These are phyloP conservation scores for Aurelia aurita DNA, from an alignment of 30 jellyfish, hydroid and myxozoan genomes.

Conservation along the genomic window DNA sequence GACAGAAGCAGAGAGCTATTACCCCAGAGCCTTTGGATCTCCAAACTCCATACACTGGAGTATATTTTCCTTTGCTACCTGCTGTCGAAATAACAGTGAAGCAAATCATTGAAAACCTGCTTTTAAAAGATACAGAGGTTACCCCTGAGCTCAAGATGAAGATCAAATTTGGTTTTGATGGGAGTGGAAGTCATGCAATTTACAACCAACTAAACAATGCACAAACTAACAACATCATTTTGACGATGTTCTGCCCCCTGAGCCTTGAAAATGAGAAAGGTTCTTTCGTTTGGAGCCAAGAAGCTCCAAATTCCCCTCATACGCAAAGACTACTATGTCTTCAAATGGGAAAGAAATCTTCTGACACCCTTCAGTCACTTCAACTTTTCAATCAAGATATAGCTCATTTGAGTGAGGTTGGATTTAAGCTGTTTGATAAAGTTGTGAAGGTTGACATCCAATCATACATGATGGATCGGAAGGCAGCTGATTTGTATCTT, in stretches of 20 bases:
- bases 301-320: slow-evolving; percentile 29
- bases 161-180: slow-evolving; percentile 43
- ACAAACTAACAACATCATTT: slow-evolving; percentile 43
- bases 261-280: background rate
- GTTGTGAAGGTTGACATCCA: slow-evolving; percentile 1
- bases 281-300: background rate
- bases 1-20: background rate
- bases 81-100: background rate
- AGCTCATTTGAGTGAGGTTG: background rate
- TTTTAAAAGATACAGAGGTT: background rate
- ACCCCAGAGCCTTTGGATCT: background rate
- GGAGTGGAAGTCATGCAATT: slow-evolving; percentile 51
- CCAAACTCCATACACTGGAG: background rate
- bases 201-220: slow-evolving; percentile 37
- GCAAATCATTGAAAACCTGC: background rate
- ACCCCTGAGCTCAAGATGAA: background rate
- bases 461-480: slow-evolving; percentile 25
- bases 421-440: background rate
- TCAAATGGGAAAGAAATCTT: slow-evolving; percentile 56
- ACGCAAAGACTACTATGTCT: slow-evolving; percentile 42
- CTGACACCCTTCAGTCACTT: slow-evolving; percentile 19
- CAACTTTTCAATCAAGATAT: slow-evolving; percentile 9
- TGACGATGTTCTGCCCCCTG: slow-evolving; percentile 69
- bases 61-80: background rate
- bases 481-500: slow-evolving; percentile 17